A percentile compares a stretch with the other conserved stretches of the same genome.
phyloP scores from a whole-genome alignment of 2,888 invertebrate genomes.

The Carabus problematicus region DNA sequence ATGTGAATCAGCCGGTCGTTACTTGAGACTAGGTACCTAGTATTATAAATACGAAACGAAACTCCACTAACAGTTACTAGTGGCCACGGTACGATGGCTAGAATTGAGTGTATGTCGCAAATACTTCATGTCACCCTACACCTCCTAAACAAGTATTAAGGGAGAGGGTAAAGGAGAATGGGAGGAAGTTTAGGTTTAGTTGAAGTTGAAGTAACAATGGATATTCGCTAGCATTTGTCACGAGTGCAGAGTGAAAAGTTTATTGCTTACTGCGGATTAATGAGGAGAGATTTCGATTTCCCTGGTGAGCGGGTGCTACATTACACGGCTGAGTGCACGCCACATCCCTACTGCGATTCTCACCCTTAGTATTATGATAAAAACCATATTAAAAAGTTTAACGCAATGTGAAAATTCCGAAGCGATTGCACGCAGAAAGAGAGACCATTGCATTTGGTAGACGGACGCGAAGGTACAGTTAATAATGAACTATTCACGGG shows the following conservation, averaged over 20 bases:
- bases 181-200: neutral
- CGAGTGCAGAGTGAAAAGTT: neutral
- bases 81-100: too few species aligned
- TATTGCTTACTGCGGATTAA: conserved; percentile 1
- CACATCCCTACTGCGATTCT: conserved; percentile 27
- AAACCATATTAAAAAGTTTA: conserved; percentile 40
- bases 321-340: conserved; percentile 22
- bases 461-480: conserved; percentile 16
- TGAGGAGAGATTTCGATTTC: conserved; percentile 15
- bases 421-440: conserved; percentile 17
- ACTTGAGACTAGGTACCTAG: too few species aligned
- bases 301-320: conserved; percentile 18
- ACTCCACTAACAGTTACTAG: too few species aligned
- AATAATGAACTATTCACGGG: conserved; percentile 38
- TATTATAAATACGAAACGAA: too few species aligned
- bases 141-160: neutral
- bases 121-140: too few species aligned
- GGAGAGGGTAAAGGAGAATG: neutral
- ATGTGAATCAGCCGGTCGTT: too few species aligned
- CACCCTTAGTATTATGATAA: conserved; percentile 35
- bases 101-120: too few species aligned
- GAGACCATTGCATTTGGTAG: too few species aligned
- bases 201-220: neutral
- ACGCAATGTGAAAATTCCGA: conserved; percentile 28
- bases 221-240: neutral